Conservation (phyloP, 2,797 vertebrate species). For the Helostoma temminkii region DNA sequence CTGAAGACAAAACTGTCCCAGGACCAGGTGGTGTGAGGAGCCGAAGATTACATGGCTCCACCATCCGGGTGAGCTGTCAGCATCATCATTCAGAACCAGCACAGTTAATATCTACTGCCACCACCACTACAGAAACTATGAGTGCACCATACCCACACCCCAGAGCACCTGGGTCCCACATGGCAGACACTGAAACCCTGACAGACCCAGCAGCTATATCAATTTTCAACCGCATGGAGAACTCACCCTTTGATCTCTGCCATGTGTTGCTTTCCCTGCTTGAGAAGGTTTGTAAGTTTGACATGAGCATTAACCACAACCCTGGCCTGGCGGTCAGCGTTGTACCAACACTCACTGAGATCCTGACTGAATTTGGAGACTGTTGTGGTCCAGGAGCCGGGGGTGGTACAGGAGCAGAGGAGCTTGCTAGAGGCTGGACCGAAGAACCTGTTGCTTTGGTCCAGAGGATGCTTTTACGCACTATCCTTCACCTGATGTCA, state of each 20-base stretch:
- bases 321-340: conserved; percentile 90
- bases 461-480: conserved; percentile 95
- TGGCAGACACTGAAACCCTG: conserved; percentile 78
- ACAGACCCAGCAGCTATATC: conserved; percentile 86
- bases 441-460: conserved; percentile 94
- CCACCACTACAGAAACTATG: conserved; percentile 67
- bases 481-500: conserved; percentile 92
- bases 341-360: conserved; percentile 94
- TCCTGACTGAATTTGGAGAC: conserved; percentile 92
- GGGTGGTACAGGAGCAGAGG: conserved; percentile 80
- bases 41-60: conserved; percentile 83
- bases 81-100: conserved; percentile 79
- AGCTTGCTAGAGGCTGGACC: conserved; percentile 91
- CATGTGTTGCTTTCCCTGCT: conserved; percentile 92
- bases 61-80: conserved; percentile 80
- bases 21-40: conserved; percentile 74
- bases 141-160: conserved; percentile 76
- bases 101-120: conserved; percentile 41
- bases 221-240: conserved; percentile 87
- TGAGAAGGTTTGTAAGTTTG: conserved; percentile 96
- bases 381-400: conserved; percentile 82
- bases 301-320: conserved; percentile 91
- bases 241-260: conserved; percentile 96
- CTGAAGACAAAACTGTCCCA: conserved; percentile 85
- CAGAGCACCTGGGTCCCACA: conserved; percentile 75